Base-by-base conservation (phyloP, 1,140 invertebrate species). In the Brachystomella parvula region DNA sequence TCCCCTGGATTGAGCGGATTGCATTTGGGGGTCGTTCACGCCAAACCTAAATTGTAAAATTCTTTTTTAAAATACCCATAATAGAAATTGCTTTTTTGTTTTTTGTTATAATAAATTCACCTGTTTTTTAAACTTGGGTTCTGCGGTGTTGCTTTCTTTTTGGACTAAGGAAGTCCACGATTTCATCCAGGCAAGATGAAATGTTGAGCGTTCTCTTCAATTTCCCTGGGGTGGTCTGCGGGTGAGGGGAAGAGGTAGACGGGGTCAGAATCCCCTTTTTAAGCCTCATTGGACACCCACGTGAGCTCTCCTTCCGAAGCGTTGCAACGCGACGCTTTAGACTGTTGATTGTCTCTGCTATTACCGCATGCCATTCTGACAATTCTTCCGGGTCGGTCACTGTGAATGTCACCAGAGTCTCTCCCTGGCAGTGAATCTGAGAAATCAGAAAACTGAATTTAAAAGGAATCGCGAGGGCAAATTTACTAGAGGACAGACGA, bases 141-240 rank as follows among this genome's bases (percentile, higher is more conserved):
- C 33, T 6, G 31, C 15, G 6, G 12, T 24, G n/a, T n/a, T 28
- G 53, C 44, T 26, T 49, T 19, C 30, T 49, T 35, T 64, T 68
- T 30, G 69, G 69, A 1, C 66, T 68, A 1, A 71, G 64, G 53
- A 63, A 71, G 9, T 71, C 60, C 2, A 68, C 66, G 32, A 71
- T 56, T 61, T 71, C 65, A 56, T 71, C 69, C 15, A 71, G 32
- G 12, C 57, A 49, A 12, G 64, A 63, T n/a, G 69, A 71, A 35
- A 71, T 71, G 44, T 71, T 71, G 47, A 71, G 58, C n/a, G 63
- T 65, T 53, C 66, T 35, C 44, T 66, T 65, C 3, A 71, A 60
- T 49, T 64, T 65, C 64, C 69, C 69, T 47, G 69, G 69, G 17
- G 65, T 63, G n/a, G 61, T 47, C 30, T 32, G 35, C 28, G 39